A percentile compares a stretch with the other conserved stretches of the same genome.
phyloP scores from a whole-genome alignment of 2,797 vertebrate genomes.

The Enteromius argenteus region DNA sequence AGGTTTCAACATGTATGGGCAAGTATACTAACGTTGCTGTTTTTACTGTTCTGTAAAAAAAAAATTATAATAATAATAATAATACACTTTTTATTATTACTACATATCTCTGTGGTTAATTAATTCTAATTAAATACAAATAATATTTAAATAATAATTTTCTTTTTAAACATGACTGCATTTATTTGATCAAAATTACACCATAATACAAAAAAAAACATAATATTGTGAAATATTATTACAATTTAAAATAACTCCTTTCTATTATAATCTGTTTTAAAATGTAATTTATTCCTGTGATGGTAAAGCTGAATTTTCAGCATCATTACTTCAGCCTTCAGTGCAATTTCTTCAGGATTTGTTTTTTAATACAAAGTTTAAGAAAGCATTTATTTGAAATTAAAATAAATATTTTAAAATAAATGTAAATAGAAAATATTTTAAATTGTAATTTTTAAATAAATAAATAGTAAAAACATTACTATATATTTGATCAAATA shows the following conservation, averaged over 20 bases:
- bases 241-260: not conserved
- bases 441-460: not conserved
- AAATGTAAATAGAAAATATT: not conserved
- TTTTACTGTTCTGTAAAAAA: constrained; percentile 4
- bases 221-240: not conserved
- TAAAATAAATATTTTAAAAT: not conserved
- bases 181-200: not conserved
- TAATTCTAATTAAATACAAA: not conserved
- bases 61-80: not conserved
- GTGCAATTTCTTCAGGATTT: not conserved
- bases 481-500: not conserved
- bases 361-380: not conserved
- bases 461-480: not conserved
- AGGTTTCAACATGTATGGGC: not conserved
- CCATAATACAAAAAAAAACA: not conserved
- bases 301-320: not conserved
- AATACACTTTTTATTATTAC: not conserved
- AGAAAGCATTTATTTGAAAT: not conserved
- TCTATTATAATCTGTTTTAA: not conserved
- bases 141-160: not conserved
- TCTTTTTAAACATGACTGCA: not conserved
- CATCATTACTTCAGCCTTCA: not conserved
- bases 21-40: not conserved
- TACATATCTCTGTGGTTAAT: not conserved
- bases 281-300: not conserved